Percentiles rank a stretch among this genome's conserved stretches.
Evolutionary conservation across 1,140 invertebrate genomes (phyloP).

Genomic region (Wasmannia auropunctata): DNA sequence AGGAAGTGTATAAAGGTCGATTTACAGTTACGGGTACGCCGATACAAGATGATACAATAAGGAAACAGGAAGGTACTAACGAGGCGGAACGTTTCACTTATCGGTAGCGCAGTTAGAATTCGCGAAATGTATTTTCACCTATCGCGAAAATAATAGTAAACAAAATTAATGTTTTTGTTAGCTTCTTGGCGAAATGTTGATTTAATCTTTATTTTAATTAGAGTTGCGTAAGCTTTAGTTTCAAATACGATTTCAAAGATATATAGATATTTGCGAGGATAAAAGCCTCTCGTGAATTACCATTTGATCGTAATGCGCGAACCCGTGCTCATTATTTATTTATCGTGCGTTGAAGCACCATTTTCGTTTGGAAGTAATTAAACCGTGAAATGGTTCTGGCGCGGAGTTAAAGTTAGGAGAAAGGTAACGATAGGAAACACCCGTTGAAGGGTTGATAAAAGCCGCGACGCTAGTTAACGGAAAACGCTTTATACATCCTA

Average conservation of each 20-base stretch:
- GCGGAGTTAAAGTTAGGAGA: conserved; percentile 45
- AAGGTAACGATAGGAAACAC: conserved; percentile 74
- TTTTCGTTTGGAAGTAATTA: conserved; percentile 70
- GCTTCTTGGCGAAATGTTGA: neutral
- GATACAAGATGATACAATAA: conserved; percentile 50
- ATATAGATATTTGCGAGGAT: neutral
- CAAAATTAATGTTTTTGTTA: neutral
- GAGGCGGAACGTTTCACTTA: conserved; percentile 45
- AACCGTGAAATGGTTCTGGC: conserved; percentile 66
- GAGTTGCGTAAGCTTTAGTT: neutral
- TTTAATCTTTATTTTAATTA: neutral
- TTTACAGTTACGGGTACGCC: conserved; percentile 46
- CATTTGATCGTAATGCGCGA: neutral
- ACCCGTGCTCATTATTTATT: neutral
- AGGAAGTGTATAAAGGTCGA: conserved; percentile 51
- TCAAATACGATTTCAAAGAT: neutral
- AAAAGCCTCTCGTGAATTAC: neutral
- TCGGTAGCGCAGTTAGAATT: neutral
- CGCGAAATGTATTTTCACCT: neutral
- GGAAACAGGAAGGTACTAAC: conserved; percentile 55
- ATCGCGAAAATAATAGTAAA: neutral
- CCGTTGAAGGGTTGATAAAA: conserved; percentile 81
- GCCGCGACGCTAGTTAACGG: conserved; percentile 66
- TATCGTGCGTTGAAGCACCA: conserved; percentile 23
- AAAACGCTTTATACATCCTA: conserved; percentile 73